These are phyloP conservation scores for Stenodera caucasica DNA, from an alignment of 2,888 invertebrate species.

Conservation along the genomic window DNA sequence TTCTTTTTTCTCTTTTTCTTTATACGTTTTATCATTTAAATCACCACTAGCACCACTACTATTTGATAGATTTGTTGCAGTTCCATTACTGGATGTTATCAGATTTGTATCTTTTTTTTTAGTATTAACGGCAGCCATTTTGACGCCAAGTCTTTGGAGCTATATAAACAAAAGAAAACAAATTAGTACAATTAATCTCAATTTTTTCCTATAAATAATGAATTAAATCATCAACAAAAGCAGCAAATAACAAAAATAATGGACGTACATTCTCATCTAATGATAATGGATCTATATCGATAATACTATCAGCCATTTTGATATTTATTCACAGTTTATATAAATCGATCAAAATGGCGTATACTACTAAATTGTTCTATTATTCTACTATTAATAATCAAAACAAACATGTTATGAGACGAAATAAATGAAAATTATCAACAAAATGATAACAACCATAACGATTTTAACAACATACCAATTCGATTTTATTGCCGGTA, in stretches of 20 bases:
- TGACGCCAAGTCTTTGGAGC: conserved; percentile 68
- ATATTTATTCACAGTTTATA: background rate
- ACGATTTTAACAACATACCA: conserved; percentile 65
- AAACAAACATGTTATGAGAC: conserved; percentile 5
- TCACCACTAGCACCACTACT: conserved; percentile 26
- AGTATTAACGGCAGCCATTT: conserved; percentile 59
- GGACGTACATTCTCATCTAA: background rate
- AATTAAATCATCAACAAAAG: conserved; percentile 6
- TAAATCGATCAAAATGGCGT: background rate
- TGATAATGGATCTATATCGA: background rate
- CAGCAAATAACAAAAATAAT: conserved; percentile 7
- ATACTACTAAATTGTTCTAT: too few relatives aligned
- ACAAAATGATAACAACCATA: background rate
- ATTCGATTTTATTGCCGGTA: conserved; percentile 70
- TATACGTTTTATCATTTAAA: conserved; percentile 35
- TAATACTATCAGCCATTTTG: conserved; percentile 1
- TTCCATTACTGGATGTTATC: conserved; percentile 37
- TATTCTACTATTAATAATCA: background rate
- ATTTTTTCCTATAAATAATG: background rate
- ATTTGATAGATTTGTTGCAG: conserved; percentile 26
- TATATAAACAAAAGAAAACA: conserved; percentile 47
- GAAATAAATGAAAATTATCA: conserved; percentile 2
- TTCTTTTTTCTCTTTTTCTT: conserved; percentile 61
- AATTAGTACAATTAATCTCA: too few relatives aligned
- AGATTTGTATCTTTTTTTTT: conserved; percentile 41